These are phyloP conservation scores for Daphoenositta chrysoptera DNA, from an alignment of 2,113 vertebrate genomes.

Conservation along the genomic window DNA sequence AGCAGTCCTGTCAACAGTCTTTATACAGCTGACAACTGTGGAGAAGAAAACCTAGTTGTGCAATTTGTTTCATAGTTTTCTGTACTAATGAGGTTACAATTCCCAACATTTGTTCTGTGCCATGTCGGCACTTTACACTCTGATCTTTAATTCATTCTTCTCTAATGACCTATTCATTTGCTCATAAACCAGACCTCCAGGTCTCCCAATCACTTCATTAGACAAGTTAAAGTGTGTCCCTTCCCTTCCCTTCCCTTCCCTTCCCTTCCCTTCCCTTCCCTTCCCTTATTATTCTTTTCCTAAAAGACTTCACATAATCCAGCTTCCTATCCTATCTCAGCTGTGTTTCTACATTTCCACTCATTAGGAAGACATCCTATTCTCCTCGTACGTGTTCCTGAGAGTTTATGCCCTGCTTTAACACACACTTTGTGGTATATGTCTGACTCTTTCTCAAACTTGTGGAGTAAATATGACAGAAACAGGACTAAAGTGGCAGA, in stretches of 20 bases:
- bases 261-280: background rate
- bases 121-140: background rate
- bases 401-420: background rate
- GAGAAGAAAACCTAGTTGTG: background rate
- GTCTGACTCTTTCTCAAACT: background rate
- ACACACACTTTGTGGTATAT: background rate
- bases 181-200: background rate
- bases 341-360: background rate
- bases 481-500: background rate
- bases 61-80: background rate
- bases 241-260: no score
- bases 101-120: background rate
- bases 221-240: background rate
- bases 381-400: background rate
- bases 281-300: background rate
- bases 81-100: background rate
- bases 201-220: background rate
- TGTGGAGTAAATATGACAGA: background rate
- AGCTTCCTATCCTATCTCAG: background rate
- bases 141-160: conserved; percentile 17
- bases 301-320: background rate
- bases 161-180: background rate
- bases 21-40: background rate
- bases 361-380: background rate
- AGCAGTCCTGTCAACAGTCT: background rate